Base-by-base conservation (phyloP, 2,113 vertebrate genomes). In the Otus sunia region DNA sequence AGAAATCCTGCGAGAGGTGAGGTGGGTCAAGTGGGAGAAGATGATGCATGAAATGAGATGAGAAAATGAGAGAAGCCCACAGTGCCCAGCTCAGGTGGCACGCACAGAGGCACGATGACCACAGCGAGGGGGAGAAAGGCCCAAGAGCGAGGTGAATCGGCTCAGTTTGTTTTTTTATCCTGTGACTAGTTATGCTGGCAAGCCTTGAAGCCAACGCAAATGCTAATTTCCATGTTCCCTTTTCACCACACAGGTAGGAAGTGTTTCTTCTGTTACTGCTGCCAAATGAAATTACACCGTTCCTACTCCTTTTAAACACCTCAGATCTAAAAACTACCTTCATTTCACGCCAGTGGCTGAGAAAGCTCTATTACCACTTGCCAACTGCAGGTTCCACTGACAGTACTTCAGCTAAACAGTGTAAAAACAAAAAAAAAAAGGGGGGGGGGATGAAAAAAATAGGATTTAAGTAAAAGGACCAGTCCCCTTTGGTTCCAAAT, bases 31-130 rank as follows among this genome's bases (percentile, higher is more conserved):
- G 22, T 2, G 9, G 37, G 37, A 47, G 20, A 37, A 19, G 8
- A 10, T 0, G 0, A 10, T 0, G 0, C 0, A 1, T 5, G 47
- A 15, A 52, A 47, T 0, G 32, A 37, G 78, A 26, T 5, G 52
- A 36, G 64, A 2, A 6, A 6, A 21, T 8, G 23, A 8, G 66
- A 7, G 34, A 13, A 9, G 64, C 39, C 64, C 32, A 16, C 25
- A 16, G 30, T 3, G 9, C 37, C 56, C 3, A 6, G 27, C 36
- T 30, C 8, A 9, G 5, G 5, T 12, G 2, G 30, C 2, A 12
- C 15, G 2, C 27, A 2, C 11, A 10, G 30, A 34, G 67, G 39
- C 45, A n/a, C 8, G 29, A 7, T 0, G 5, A n/a, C 10, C 56
- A 15, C 45, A 47, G 9, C 0, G 49, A 52, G 39, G 82, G 45